A percentile compares a stretch with the other conserved stretches of the same genome.
These are phyloP conservation scores for Ormia ochracea DNA, from an alignment of 2,888 invertebrate species.

Conservation along the genomic window DNA sequence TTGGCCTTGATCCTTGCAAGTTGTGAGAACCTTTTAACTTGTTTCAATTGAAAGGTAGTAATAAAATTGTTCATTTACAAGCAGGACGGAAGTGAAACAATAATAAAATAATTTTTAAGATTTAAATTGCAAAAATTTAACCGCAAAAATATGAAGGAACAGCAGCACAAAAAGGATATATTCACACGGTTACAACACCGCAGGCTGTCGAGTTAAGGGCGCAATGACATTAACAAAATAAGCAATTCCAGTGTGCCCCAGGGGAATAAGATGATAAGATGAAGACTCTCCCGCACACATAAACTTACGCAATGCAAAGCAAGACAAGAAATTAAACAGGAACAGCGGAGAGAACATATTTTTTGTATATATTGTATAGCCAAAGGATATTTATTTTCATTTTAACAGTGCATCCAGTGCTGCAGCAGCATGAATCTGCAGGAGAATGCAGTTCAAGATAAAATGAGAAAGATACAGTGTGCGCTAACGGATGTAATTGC, in stretches of 20 bases:
- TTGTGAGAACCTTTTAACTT: conserved; percentile 18
- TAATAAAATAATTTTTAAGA: conserved; percentile 30
- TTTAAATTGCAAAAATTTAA: conserved; percentile 7
- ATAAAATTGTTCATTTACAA: neutral
- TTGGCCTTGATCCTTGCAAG: neutral
- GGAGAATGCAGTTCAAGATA: conserved; percentile 35
- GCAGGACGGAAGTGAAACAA: conserved; percentile 29
- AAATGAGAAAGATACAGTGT: conserved; percentile 52
- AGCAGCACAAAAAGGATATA: neutral
- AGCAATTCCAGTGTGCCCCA: conserved; percentile 27
- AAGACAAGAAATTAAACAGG: neutral
- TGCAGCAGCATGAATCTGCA: neutral
- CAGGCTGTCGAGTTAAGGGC: conserved; percentile 3
- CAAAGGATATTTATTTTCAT: conserved; percentile 46
- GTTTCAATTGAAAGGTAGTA: neutral
- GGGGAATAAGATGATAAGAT: conserved; percentile 4
- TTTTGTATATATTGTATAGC: conserved; percentile 3
- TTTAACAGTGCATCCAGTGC: conserved; percentile 1
- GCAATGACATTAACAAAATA: conserved; percentile 3
- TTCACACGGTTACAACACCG: conserved; percentile 25
- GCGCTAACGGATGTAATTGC: conserved; percentile 61
- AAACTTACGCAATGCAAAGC: neutral
- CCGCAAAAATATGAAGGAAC: neutral
- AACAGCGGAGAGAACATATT: neutral
- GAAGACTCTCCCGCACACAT: conserved; percentile 12